A percentile compares a stretch with the other conserved stretches of the same genome.
Evolutionary conservation across 2,113 vertebrate species (phyloP).

Genomic region (Callipepla squamata): DNA sequence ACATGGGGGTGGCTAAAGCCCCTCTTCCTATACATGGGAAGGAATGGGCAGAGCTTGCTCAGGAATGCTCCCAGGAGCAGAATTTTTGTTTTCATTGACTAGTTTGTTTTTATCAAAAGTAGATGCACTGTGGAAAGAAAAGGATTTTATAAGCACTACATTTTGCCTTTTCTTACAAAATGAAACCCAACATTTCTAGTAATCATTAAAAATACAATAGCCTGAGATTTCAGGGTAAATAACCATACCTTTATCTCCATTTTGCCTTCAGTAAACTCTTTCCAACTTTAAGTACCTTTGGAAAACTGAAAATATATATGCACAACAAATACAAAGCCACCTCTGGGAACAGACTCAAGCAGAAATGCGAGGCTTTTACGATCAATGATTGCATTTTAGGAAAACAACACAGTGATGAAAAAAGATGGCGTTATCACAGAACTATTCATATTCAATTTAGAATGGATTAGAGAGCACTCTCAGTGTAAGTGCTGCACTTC

Average conservation of each 20-base stretch:
- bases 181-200: background rate
- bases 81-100: background rate
- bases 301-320: background rate
- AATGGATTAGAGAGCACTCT: constrained; percentile 45
- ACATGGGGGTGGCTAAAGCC: background rate
- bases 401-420: background rate
- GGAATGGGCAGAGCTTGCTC: background rate
- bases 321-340: background rate
- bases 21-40: background rate
- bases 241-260: background rate
- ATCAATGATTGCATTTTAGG: background rate
- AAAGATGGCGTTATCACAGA: background rate
- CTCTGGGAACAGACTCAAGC: background rate
- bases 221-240: background rate
- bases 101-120: background rate
- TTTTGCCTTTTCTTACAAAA: background rate
- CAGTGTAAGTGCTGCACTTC: constrained; percentile 18
- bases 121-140: background rate
- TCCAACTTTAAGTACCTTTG: background rate
- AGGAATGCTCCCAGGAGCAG: background rate
- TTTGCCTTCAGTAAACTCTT: background rate
- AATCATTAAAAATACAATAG: background rate
- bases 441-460: constrained; percentile 36
- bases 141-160: background rate
- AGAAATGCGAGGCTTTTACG: background rate